Evolutionary conservation across 2,888 invertebrate species (phyloP), one percentile per base, ranked within the genome.

Genomic region (Dolichomitus sp.): DNA sequence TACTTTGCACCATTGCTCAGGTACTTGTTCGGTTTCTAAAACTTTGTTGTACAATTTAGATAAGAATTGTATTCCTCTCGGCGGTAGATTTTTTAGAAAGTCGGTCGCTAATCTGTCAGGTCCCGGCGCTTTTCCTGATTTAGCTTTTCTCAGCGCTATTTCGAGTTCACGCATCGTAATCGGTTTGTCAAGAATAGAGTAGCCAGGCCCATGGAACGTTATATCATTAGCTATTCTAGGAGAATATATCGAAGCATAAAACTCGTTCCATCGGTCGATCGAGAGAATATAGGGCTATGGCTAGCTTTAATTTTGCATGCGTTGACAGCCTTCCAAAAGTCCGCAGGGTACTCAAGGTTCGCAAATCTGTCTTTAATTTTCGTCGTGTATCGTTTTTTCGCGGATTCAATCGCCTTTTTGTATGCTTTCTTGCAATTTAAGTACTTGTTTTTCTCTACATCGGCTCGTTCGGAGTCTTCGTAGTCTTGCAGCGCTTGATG

Each of bases 61-160:
- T 9, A 61, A 19, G 17, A 19, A 37, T 2, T 17, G 40, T 17
- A 61, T 4, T 17, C 63, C 69, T 17, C 9, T 70, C 30, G 4
- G 45, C 4, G 70, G 70, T 11, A 78, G 7, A 12, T 33, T 63
- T 17, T 54, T 72, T 1, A 52, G 14, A 48, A 72, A 72, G 6
- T 72, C 54, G 12, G 42, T 14, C 12, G 63, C 2, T 11, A 70
- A 23, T n/a, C 23, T 17, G 48, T 78, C 72, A 2, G 65, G 72
- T 2, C 78, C 65, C 2, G 72, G 72, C 7, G 72, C 54, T 72
- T 78, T 72, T 9, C 65, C 54, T 12, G 33, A 4, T 52, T 78
- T 78, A 4, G 42, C 11, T 23, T 19, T 54, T 30, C 42, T 42
- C 0, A 78, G 12, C 0, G 52, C 42, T 19, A 6, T 30, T 33